These are phyloP conservation scores for Enchytraeus crypticus DNA, from an alignment of 2,888 invertebrate species.

Conservation along the genomic window DNA sequence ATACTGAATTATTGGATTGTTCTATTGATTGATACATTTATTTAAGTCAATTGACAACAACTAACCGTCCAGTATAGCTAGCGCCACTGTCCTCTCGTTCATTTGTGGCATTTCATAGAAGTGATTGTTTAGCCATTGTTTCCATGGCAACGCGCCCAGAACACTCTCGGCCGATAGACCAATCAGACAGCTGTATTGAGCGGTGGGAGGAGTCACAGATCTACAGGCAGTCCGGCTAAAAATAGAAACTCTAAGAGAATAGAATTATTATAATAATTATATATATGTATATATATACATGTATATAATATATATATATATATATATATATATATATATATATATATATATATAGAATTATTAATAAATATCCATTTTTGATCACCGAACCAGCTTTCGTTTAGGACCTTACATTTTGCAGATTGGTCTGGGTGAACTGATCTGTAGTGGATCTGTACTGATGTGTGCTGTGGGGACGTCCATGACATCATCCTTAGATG, in stretches of 20 bases:
- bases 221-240: background rate
- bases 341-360: no score
- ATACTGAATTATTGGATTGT: no score
- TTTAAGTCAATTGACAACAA: background rate
- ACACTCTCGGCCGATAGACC: constrained; percentile 27
- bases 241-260: background rate
- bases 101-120: constrained; percentile 32
- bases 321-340: background rate
- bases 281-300: background rate
- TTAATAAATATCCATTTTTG: no score
- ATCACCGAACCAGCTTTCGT: no score
- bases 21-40: no score
- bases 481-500: no score
- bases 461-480: no score
- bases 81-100: constrained; percentile 27
- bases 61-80: constrained; percentile 33
- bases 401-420: no score
- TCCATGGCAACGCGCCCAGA: constrained; percentile 21
- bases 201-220: background rate
- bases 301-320: no score
- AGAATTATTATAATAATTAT: background rate
- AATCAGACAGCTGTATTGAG: constrained; percentile 22
- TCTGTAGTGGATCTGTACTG: no score
- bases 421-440: no score
- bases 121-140: constrained; percentile 33